Base-by-base conservation (phyloP, 2,888 invertebrate genomes). In the Lasioglossum vierecki region DNA sequence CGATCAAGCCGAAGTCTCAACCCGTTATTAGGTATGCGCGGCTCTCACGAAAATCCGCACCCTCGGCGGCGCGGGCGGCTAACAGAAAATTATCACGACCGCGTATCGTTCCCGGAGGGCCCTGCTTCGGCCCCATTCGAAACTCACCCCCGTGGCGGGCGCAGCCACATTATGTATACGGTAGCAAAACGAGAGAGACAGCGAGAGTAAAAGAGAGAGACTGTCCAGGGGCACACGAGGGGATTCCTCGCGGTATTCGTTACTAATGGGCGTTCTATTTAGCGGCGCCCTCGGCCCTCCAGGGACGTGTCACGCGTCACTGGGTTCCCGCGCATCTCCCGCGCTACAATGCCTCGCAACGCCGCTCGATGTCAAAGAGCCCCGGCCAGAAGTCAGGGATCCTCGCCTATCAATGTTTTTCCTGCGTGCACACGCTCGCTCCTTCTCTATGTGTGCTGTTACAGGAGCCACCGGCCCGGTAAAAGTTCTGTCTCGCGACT, bases 191-290 rank as follows among this genome's bases (percentile, higher is more conserved):
- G 82, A n/a, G 57, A 57, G 30, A 73, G 49, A 73, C 18, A 35
- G 72, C 9, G 41, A 26, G 41, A n/a, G 70, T 44, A 44, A 44
- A 13, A 15, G 77, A 30, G 70, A 22, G 15, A 70, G 70, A 41
- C 39, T 39, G 76, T 75, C 71, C 57, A n/a, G 63, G 80, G 74
- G 79, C 79, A 81, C 84, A 86, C 86, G 74, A 88, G 90, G 89
- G 88, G 89, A 90, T 86, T 86, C 85, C 90, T 90, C 90, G 91
- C 89, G 92, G 92, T 92, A 92, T 94, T 94, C 93, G 93, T 93
- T 92, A 93, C 94, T 93, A 94, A 94, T 94, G 94, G 94, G 89
- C 91, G 91, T 93, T 93, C 93, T 93, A 94, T 94, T 94, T 93
- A 93, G 92, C 93, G 88, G 88, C 90, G 90, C 92, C 91, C 88